Evolutionary conservation across 2,888 invertebrate species (phyloP), one percentile per base, ranked within the genome.

Genomic region (Melieria picta): DNA sequence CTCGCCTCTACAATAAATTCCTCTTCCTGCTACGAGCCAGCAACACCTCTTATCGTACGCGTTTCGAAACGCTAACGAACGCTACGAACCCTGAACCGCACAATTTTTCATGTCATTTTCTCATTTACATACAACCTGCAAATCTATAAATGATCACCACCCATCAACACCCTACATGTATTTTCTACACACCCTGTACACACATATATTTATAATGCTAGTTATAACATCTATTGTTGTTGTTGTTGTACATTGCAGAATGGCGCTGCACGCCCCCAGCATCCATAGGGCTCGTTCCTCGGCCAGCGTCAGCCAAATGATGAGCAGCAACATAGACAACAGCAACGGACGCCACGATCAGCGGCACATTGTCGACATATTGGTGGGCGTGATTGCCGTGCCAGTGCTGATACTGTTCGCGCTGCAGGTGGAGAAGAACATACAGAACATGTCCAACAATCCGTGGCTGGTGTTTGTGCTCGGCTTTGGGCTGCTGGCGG

Each of bases 341-440:
- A 65, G 47, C 30, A 65, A 66, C 56, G 60, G 16, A 43, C 66
- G 43, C 58, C 71, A 66, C 45, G 82, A 82, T 60, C 85, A 84
- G 72, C 79, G 85, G 3, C 86, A 86, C 0, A 83, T 87, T 48
- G 75, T 87, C 13, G 88, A 88, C 77, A 79, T 88, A n/a, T 75
- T 87, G 56, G 87, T 88, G 60, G 87, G 87, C 46, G 83, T 88
- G 81, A 82, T 88, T 65, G 86, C 87, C 1, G 84, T 88, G 1
- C 88, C 88, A 0, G 82, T 87, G 45, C 79, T 88, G 0, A 86
- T 87, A 45, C 76, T 87, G 47, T 87, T 87, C 73, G 87, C 87
- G 43, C 76, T 88, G 63, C 84, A 88, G 76, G 78, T 88, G 76
- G 87, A 88, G 77, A 86, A 85, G 78, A 86, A 86, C 80, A 83